These are phyloP conservation scores for Parauchenoglanis ngamensis DNA, from an alignment of 2,797 vertebrate genomes.

Conservation along the genomic window DNA sequence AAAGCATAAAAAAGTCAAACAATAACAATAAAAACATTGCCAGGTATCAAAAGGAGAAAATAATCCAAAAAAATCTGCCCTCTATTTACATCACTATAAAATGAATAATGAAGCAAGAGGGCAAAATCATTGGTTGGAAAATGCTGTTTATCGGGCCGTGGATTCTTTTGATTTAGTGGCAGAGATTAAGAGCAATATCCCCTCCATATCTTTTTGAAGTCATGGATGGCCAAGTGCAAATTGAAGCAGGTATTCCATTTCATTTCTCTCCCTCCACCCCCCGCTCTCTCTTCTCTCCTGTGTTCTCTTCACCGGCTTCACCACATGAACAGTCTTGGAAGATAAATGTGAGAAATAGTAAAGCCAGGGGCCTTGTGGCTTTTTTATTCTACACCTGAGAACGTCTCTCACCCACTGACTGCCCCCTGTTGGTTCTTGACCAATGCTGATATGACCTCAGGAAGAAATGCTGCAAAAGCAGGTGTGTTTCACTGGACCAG, in stretches of 20 bases:
- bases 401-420: not conserved
- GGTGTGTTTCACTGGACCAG: constrained; percentile 39
- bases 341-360: constrained; percentile 51
- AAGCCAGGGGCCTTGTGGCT: constrained; percentile 40
- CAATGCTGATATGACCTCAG: constrained; percentile 9
- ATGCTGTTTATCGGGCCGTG: constrained; percentile 64
- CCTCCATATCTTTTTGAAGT: constrained; percentile 62
- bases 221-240: constrained; percentile 70
- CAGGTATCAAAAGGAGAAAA: not conserved
- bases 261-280: not conserved
- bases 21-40: not conserved
- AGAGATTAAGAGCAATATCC: constrained; percentile 71
- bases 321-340: constrained; percentile 37
- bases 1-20: not conserved
- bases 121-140: constrained; percentile 56
- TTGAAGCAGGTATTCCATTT: constrained; percentile 62
- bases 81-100: constrained; percentile 48
- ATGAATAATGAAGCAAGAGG: constrained; percentile 52
- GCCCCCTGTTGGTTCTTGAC: constrained; percentile 33
- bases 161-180: constrained; percentile 61
- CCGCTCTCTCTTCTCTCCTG: not conserved
- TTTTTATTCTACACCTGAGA: constrained; percentile 34
- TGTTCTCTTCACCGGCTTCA: constrained; percentile 27
- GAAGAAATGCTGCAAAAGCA: constrained; percentile 41
- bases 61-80: not conserved